Percentiles rank a stretch among this genome's conserved stretches.
Conservation (phyloP, 1,140 invertebrate genomes). For the Apis dorsata region DNA sequence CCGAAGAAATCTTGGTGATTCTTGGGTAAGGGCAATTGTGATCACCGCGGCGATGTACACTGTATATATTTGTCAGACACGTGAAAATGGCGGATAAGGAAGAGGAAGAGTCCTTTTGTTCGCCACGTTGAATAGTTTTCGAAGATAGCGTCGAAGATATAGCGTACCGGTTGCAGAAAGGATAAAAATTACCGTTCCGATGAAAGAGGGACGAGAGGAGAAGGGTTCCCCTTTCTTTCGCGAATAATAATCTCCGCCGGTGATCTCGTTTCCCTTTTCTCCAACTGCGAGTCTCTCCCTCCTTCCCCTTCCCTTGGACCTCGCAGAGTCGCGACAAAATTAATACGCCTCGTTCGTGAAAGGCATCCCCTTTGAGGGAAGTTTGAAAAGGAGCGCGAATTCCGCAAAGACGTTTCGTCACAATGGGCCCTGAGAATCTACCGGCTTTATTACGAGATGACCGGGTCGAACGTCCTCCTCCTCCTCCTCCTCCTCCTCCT, state of each 20-base stretch:
- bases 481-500: no score
- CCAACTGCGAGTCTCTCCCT: not conserved
- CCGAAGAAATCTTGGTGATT: no score
- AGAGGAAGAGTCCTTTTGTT: not conserved
- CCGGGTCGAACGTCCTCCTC: not conserved
- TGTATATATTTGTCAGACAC: no score
- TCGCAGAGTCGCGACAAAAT: constrained; percentile 37
- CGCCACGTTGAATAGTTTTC: constrained; percentile 21
- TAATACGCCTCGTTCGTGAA: constrained; percentile 42
- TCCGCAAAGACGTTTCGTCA: constrained; percentile 32
- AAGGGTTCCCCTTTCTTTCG: constrained; percentile 27
- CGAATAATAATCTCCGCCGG: constrained; percentile 39
- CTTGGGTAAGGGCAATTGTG: no score
- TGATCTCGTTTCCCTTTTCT: constrained; percentile 45
- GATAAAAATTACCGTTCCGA: constrained; percentile 39
- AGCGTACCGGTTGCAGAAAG: not conserved
- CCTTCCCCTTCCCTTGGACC: not conserved
- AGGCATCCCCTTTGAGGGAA: constrained; percentile 23
- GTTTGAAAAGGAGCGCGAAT: constrained; percentile 38
- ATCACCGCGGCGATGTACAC: no score
- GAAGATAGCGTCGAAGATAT: constrained; percentile 8
- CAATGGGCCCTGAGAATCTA: constrained; percentile 10
- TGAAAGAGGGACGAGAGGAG: constrained; percentile 18
- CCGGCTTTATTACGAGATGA: constrained; percentile 19
- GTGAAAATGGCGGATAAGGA: no score